Percentiles rank a stretch among this genome's conserved stretches.
Conservation (phyloP, 2,888 invertebrate genomes). For the Achlya flavicornis region DNA sequence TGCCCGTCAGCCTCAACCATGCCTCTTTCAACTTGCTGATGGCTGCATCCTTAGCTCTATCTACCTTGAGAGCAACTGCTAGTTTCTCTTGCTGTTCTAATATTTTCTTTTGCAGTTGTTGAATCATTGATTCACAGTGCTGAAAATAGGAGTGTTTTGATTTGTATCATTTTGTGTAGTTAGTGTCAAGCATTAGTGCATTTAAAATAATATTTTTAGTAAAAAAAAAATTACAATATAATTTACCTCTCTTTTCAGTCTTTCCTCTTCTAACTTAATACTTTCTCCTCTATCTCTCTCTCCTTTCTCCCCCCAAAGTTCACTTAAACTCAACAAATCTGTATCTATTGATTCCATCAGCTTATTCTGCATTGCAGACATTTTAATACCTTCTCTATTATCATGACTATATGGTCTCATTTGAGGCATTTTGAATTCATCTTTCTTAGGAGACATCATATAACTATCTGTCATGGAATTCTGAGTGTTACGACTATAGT, state of each 20-base stretch:
- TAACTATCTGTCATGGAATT: slow-evolving; percentile 53
- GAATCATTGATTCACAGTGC: slow-evolving; percentile 91
- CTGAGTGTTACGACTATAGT: slow-evolving; percentile 49
- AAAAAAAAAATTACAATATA: slow-evolving; percentile 8
- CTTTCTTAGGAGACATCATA: slow-evolving; percentile 51
- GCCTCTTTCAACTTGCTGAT: slow-evolving; percentile 86
- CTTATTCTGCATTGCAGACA: slow-evolving; percentile 51
- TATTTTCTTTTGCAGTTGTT: slow-evolving; percentile 88
- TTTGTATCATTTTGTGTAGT: background rate
- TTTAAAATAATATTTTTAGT: no score
- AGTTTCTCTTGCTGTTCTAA: slow-evolving; percentile 91
- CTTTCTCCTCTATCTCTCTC: slow-evolving; percentile 59
- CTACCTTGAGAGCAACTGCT: slow-evolving; percentile 90
- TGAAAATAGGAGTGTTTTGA: slow-evolving; percentile 53
- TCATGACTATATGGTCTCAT: slow-evolving; percentile 65
- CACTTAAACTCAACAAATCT: slow-evolving; percentile 83
- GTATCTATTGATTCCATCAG: slow-evolving; percentile 71
- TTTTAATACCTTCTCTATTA: slow-evolving; percentile 51
- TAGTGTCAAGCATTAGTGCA: no score
- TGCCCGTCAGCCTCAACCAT: slow-evolving; percentile 81
- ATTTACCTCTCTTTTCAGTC: slow-evolving; percentile 88
- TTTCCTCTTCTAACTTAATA: slow-evolving; percentile 89
- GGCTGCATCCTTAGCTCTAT: slow-evolving; percentile 89
- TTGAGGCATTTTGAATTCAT: slow-evolving; percentile 74
- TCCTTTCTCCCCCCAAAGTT: slow-evolving; percentile 85